A percentile compares a stretch with the other conserved stretches of the same genome.
These are phyloP conservation scores for Diabrotica undecimpunctata DNA, from an alignment of 1,140 invertebrate species.

Conservation along the genomic window DNA sequence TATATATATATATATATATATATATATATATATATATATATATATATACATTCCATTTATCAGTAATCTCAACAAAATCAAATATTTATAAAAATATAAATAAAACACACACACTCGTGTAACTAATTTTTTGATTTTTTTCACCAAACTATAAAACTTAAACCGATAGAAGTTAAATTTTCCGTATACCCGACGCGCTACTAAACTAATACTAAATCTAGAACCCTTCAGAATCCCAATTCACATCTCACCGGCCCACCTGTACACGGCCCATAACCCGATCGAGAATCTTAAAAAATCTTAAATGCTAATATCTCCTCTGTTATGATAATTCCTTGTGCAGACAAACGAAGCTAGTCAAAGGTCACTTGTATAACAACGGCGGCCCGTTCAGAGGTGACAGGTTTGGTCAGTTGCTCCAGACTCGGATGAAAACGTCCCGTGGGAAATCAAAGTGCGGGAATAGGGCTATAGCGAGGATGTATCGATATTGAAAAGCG, in stretches of 20 bases:
- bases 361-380: slow-evolving; percentile 8
- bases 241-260: neutral
- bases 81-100: too few relatives aligned
- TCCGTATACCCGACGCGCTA: too few relatives aligned
- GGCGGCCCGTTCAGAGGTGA: slow-evolving; percentile 27
- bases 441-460: slow-evolving; percentile 25
- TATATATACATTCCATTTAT: too few relatives aligned
- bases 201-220: too few relatives aligned
- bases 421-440: slow-evolving; percentile 26
- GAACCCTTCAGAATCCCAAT: too few relatives aligned
- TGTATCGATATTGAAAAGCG: neutral
- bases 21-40: too few relatives aligned
- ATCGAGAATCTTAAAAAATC: slow-evolving; percentile 15
- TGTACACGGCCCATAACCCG: slow-evolving; percentile 9
- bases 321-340: slow-evolving; percentile 27
- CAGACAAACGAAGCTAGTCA: neutral
- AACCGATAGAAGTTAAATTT: too few relatives aligned
- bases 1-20: too few relatives aligned
- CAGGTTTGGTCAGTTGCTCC: slow-evolving; percentile 32
- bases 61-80: too few relatives aligned
- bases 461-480: neutral
- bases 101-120: too few relatives aligned
- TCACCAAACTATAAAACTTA: too few relatives aligned
- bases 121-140: too few relatives aligned
- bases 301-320: slow-evolving; percentile 25